These are phyloP conservation scores for Tyto alba DNA, from an alignment of 2,113 vertebrate genomes.

Conservation along the genomic window DNA sequence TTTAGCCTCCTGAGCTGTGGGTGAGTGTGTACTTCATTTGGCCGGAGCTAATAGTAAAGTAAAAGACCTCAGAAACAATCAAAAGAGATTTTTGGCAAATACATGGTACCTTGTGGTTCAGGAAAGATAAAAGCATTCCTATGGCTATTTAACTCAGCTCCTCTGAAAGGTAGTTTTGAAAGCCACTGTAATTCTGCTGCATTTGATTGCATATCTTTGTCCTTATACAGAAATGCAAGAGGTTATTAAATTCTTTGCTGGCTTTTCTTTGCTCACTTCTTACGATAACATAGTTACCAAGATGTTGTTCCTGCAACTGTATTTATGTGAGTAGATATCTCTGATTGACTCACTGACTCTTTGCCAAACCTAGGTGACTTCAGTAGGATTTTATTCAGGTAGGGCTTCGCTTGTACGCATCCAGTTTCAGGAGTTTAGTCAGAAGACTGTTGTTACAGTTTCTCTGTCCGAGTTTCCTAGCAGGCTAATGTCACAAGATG, in stretches of 20 bases:
- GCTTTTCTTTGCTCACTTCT: neutral
- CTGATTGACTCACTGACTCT: neutral
- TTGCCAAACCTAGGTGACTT: neutral
- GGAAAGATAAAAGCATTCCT: neutral
- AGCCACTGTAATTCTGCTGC: neutral
- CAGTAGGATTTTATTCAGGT: neutral
- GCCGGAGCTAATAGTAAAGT: neutral
- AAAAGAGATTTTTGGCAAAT: neutral
- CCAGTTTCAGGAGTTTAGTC: neutral
- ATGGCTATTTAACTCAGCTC: neutral
- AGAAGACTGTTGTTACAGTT: neutral
- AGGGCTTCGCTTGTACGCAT: neutral
- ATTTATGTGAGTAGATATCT: neutral
- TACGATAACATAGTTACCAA: neutral
- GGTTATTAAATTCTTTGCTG: neutral
- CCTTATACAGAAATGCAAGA: neutral
- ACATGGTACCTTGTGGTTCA: neutral
- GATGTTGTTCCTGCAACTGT: neutral
- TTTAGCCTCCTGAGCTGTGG: neutral
- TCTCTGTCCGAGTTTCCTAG: neutral
- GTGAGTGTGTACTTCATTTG: neutral
- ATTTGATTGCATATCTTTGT: neutral
- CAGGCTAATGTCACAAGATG: neutral
- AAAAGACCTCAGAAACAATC: neutral
- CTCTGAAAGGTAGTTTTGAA: neutral